A percentile compares a stretch with the other conserved stretches of the same genome.
Conservation (phyloP, 2,797 vertebrate genomes). For the Rhinogobio ventralis region DNA sequence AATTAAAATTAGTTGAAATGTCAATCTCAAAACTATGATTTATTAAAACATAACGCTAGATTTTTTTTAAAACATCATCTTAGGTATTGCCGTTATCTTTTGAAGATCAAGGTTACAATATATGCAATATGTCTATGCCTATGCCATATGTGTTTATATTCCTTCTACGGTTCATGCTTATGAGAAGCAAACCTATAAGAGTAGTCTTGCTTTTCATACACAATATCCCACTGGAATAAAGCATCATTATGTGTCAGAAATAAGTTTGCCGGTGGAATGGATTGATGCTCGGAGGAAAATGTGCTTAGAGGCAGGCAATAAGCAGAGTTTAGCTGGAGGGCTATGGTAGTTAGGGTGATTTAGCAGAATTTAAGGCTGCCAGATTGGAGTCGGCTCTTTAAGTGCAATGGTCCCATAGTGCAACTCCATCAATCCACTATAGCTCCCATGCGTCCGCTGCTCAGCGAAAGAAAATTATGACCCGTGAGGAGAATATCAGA, state of each 20-base stretch:
- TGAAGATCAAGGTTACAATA: neutral
- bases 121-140: neutral
- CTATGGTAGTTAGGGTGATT: constrained; percentile 52
- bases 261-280: constrained; percentile 42
- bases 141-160: neutral
- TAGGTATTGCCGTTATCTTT: neutral
- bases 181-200: neutral
- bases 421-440: constrained; percentile 47
- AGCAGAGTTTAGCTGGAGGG: constrained; percentile 40
- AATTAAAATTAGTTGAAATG: no score
- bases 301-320: constrained; percentile 30
- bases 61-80: neutral
- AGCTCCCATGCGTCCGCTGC: constrained; percentile 37
- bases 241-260: constrained; percentile 17
- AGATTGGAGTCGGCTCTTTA: constrained; percentile 45
- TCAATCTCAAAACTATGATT: no score
- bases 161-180: neutral
- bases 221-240: constrained; percentile 19
- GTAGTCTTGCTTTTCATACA: constrained; percentile 2
- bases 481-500: constrained; percentile 20
- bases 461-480: constrained; percentile 36
- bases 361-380: constrained; percentile 53
- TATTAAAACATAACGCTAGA: no score
- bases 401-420: constrained; percentile 56
- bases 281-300: constrained; percentile 53